Evolutionary conservation across 2,113 vertebrate species (phyloP), one percentile per base, ranked within the genome.

Genomic region (Mastomys coucha): DNA sequence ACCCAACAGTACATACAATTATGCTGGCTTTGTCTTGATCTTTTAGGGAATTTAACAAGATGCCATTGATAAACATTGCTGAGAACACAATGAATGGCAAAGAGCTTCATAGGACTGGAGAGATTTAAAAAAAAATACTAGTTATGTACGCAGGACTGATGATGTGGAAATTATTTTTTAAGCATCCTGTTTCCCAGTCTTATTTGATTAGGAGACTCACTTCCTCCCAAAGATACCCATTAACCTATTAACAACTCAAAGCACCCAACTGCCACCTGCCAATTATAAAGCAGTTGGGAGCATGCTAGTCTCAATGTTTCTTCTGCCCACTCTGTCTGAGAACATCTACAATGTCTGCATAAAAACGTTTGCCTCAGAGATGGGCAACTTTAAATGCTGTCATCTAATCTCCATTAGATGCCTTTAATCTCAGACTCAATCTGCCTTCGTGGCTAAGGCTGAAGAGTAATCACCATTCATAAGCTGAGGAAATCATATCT

Each of bases 161-260:
- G 88, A 95, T 75, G 49, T 87, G 14, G 51, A 93, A 78, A 45
- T 72, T 72, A n/a, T 77, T 91, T 88, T 91, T 80, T 76, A 72
- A 95, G 95, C 81, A 49, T 91, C 60, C 88, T 96, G 13, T 88
- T 96, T 95, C 72, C 45, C 86, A 97, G 42, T 91, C 26, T 56
- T 49, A 93, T 75, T 82, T 95, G 80, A 96, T 93, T 90, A 92
- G 86, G 95, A 91, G 81, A 89, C 39, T 85, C 45, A 85, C 89
- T 85, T 95, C 93, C 80, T 9, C 58, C 49, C 31, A 91, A 89
- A 97, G 85, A 88, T 82, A 65, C 2, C 45, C 76, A 89, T 94
- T 96, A 87, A 95, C 56, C 77, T 87, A 65, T 87, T 93, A 92
- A 86, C 85, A 67, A 51, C 20, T 77, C 85, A 76, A 28, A 88